Percentiles rank a stretch among this genome's conserved stretches.
Evolutionary conservation across 2,113 vertebrate genomes (phyloP).

Genomic region (Falcunculus frontatus): DNA sequence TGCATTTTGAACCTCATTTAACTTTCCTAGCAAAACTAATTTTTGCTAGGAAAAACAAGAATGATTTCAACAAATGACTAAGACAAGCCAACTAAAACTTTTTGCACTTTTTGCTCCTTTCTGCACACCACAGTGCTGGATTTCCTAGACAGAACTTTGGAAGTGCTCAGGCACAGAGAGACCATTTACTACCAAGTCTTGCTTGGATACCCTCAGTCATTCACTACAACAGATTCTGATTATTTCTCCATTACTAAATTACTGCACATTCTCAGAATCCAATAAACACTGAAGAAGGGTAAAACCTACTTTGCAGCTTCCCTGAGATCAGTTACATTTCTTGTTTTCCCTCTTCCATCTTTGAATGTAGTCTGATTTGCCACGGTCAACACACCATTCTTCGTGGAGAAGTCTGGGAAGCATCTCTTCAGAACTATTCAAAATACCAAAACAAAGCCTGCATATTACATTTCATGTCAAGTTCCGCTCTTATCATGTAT

Average conservation of each 20-base stretch:
- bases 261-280: not conserved
- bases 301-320: conserved; percentile 86
- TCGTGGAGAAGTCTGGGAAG: conserved; percentile 89
- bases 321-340: conserved; percentile 83
- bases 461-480: not conserved
- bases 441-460: conserved; percentile 48
- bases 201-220: not conserved
- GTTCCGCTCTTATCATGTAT: not conserved
- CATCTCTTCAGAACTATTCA: conserved; percentile 89
- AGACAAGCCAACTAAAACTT: not conserved
- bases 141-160: not conserved
- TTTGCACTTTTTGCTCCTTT: not conserved
- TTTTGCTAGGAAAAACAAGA: not conserved
- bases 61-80: not conserved
- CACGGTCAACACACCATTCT: conserved; percentile 83
- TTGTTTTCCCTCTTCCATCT: conserved; percentile 80
- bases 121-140: not conserved
- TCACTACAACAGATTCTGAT: not conserved
- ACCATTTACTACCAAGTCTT: not conserved
- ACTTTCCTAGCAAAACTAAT: not conserved
- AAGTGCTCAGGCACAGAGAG: not conserved
- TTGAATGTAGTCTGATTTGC: conserved; percentile 83
- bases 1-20: not conserved
- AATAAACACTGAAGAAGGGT: not conserved
- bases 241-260: not conserved